phyloP scores from a whole-genome alignment of 2,113 vertebrate genomes.

The Myotis brandtii region DNA sequence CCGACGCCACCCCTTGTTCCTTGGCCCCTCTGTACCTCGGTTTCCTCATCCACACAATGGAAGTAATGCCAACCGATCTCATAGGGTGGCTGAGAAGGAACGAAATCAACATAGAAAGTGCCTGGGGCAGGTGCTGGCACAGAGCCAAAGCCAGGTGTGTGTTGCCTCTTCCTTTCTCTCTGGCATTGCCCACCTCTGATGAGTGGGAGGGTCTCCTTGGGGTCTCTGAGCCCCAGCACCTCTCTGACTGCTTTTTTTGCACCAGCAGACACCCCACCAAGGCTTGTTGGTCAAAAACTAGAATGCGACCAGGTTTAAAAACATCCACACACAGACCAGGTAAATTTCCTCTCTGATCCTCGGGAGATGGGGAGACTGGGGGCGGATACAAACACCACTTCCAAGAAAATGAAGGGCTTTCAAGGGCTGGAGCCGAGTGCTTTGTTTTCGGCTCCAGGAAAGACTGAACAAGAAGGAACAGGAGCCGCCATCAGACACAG shows the following conservation, averaged over 20 bases:
- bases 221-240: background rate
- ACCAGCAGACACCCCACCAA: background rate
- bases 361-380: background rate
- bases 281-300: background rate
- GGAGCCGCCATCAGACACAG: background rate
- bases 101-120: background rate
- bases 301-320: background rate
- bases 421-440: background rate
- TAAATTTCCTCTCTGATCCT: conserved; percentile 19
- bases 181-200: background rate
- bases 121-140: background rate
- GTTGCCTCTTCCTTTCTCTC: background rate
- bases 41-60: background rate
- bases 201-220: background rate
- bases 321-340: background rate
- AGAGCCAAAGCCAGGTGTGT: background rate
- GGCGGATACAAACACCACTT: background rate
- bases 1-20: no score
- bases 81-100: background rate
- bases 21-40: background rate
- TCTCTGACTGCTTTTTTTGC: background rate
- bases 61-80: background rate
- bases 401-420: background rate
- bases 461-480: background rate
- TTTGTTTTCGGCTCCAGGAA: conserved; percentile 55